Conservation (phyloP, 2,113 vertebrate species). For the Furnarius figulus region DNA sequence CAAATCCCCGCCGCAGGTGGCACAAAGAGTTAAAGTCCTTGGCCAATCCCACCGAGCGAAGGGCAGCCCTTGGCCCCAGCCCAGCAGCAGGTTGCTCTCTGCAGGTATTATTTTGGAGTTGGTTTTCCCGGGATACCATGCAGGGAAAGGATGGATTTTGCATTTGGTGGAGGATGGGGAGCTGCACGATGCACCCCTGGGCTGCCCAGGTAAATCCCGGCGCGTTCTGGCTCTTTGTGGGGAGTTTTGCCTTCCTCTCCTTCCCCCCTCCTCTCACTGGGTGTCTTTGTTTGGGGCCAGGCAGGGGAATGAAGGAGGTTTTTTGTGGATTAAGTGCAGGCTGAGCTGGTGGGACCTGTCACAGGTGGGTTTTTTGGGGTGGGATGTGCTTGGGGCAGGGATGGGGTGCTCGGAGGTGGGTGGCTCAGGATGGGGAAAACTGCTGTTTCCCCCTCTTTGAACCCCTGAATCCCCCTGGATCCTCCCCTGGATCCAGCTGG, state of each 20-base stretch:
- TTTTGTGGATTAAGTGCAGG: neutral
- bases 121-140: neutral
- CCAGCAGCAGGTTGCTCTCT: slow-evolving; percentile 49
- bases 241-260: neutral
- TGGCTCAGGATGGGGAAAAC: neutral
- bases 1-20: fast-evolving
- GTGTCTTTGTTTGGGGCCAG: slow-evolving; percentile 43
- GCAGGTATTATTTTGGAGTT: slow-evolving; percentile 13
- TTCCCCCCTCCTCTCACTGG: neutral
- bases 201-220: neutral
- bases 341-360: neutral
- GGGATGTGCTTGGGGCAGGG: neutral
- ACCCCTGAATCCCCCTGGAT: neutral
- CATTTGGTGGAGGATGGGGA: neutral
- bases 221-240: fast-evolving
- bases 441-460: fast-evolving
- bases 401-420: neutral
- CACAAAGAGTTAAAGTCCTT: slow-evolving; percentile 60
- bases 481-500: neutral
- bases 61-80: slow-evolving; percentile 21
- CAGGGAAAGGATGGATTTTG: neutral
- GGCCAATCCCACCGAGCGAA: slow-evolving; percentile 36
- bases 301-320: neutral
- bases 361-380: neutral
- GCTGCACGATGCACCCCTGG: neutral